phyloP scores from a whole-genome alignment of 2,113 vertebrate species.

The Peucedramus taeniatus region DNA sequence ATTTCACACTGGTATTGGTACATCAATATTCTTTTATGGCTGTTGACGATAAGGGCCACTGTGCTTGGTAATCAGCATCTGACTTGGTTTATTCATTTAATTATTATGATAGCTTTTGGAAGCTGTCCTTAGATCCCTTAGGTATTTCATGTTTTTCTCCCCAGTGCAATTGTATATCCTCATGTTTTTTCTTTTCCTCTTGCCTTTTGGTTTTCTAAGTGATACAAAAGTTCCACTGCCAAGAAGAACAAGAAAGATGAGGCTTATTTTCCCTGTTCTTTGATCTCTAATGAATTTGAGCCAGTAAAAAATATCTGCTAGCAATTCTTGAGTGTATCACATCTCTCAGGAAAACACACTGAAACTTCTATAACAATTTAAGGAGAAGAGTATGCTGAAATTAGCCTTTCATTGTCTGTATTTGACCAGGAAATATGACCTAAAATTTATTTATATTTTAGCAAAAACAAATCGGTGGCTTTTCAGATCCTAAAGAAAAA shows the following conservation, averaged over 20 bases:
- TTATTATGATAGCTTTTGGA: background rate
- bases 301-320: slow-evolving; percentile 19
- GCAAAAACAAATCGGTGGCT: background rate
- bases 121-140: background rate
- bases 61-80: background rate
- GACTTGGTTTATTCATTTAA: background rate
- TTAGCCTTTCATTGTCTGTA: background rate
- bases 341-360: slow-evolving; percentile 7
- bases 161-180: background rate
- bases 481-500: background rate
- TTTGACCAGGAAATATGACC: background rate
- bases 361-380: background rate
- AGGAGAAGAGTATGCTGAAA: background rate
- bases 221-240: background rate
- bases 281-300: slow-evolving; percentile 14
- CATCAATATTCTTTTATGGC: background rate
- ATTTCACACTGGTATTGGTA: background rate
- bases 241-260: slow-evolving; percentile 22
- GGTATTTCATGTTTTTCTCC: background rate
- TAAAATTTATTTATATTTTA: background rate
- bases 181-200: background rate
- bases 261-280: background rate
- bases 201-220: background rate
- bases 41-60: background rate
- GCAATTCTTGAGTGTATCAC: background rate